Conservation (phyloP, 1,140 invertebrate species). For the Microplitis demolitor region DNA sequence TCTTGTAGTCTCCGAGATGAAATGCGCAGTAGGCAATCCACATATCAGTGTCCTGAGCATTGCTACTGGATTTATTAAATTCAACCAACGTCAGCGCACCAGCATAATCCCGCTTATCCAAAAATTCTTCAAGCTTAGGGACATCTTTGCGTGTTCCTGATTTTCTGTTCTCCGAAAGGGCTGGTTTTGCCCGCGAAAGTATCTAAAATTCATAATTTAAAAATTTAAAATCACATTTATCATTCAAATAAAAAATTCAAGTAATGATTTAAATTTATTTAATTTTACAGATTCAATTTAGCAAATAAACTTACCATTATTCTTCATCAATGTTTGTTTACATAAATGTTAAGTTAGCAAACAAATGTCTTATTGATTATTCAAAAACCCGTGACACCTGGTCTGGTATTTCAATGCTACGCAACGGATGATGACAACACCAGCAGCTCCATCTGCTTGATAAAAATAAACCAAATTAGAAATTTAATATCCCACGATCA, state of each 20-base stretch:
- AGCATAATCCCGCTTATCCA: conserved; percentile 88
- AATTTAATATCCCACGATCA: too few species aligned
- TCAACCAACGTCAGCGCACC: conserved; percentile 92
- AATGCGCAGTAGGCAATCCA: conserved; percentile 96
- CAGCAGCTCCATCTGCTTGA: too few species aligned
- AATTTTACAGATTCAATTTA: too few species aligned
- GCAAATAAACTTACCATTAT: too few species aligned
- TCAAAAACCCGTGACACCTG: too few species aligned
- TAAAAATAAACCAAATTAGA: too few species aligned
- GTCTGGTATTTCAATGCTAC: too few species aligned
- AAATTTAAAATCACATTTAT: neutral
- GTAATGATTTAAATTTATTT: too few species aligned
- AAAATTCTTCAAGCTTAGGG: conserved; percentile 89
- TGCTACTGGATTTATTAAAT: conserved; percentile 68
- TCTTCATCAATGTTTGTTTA: too few species aligned
- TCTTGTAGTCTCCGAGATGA: conserved; percentile 92
- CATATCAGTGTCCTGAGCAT: conserved; percentile 69
- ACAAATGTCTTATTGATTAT: too few species aligned
- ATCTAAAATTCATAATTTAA: conserved; percentile 60
- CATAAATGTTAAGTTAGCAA: too few species aligned
- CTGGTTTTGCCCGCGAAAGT: conserved; percentile 73
- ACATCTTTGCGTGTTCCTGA: conserved; percentile 59
- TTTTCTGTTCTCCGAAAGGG: conserved; percentile 57
- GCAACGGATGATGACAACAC: too few species aligned
- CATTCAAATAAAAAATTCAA: neutral